Evolutionary conservation across 2,888 invertebrate genomes (phyloP).

Genomic region (Heliconius ethilla): DNA sequence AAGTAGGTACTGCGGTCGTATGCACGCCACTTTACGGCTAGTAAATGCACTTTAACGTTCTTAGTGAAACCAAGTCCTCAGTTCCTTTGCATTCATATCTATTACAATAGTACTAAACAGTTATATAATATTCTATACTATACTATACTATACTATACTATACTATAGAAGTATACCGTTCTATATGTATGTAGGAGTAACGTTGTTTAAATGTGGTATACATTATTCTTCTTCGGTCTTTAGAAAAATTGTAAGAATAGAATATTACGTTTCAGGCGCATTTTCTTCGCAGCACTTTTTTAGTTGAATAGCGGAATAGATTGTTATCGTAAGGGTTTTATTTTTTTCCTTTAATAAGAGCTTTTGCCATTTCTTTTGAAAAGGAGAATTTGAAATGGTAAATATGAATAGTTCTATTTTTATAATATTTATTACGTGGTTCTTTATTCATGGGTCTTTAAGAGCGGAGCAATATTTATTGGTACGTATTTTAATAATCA

Average conservation of each 20-base stretch:
- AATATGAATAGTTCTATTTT: conserved; percentile 8
- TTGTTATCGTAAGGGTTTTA: conserved; percentile 35
- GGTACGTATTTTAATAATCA: not conserved
- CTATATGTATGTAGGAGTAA: conserved; percentile 30
- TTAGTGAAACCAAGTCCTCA: conserved; percentile 44
- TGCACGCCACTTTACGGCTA: conserved; percentile 48
- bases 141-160: conserved; percentile 11
- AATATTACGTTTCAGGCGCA: conserved; percentile 37
- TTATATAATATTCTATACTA: conserved; percentile 38
- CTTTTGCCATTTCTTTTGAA: conserved; percentile 34
- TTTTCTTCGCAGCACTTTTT: conserved; percentile 40
- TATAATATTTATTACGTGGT: not conserved
- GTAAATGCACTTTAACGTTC: conserved; percentile 49
- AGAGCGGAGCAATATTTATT: not conserved
- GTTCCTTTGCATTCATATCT: conserved; percentile 44
- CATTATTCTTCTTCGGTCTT: conserved; percentile 28
- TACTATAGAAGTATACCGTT: too few relatives aligned
- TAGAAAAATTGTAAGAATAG: conserved; percentile 39
- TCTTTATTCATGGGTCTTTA: not conserved
- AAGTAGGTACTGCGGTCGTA: conserved; percentile 45
- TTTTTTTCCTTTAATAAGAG: conserved; percentile 35
- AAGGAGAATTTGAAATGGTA: conserved; percentile 23
- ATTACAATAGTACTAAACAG: conserved; percentile 43
- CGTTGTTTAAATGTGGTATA: conserved; percentile 37
- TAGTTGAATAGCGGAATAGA: conserved; percentile 31